These are phyloP conservation scores for Leuciscus waleckii DNA, from an alignment of 2,797 vertebrate genomes.

Conservation along the genomic window DNA sequence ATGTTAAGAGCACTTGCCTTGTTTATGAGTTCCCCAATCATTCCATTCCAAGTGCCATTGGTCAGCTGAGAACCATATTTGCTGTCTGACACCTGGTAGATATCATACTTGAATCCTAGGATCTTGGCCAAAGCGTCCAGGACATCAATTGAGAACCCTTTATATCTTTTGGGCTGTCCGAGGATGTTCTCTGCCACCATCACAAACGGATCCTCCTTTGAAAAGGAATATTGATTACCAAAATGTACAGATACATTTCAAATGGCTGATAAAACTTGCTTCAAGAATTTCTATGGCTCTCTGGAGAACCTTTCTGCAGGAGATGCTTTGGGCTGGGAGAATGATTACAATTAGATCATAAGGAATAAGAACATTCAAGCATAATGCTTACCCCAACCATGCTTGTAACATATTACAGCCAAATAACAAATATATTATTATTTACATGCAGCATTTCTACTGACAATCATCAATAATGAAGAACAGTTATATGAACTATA, in stretches of 20 bases:
- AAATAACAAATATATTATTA: background rate
- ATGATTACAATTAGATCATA: constrained; percentile 2
- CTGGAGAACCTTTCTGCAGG: background rate
- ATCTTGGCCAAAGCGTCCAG: constrained; percentile 92
- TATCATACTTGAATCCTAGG: constrained; percentile 96
- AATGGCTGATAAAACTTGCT: background rate
- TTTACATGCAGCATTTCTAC: background rate
- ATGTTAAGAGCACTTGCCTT: constrained; percentile 80
- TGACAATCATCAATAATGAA: background rate
- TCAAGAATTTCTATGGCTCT: background rate
- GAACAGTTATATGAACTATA: background rate
- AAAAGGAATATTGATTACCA: constrained; percentile 23
- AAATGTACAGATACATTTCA: background rate
- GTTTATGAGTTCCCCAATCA: constrained; percentile 98
- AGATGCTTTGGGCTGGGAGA: background rate
- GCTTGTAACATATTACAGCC: background rate
- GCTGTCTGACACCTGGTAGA: constrained; percentile 94
- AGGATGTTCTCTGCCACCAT: constrained; percentile 99
- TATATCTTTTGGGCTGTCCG: constrained; percentile 95
- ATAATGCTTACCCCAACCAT: background rate
- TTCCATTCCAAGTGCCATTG: constrained; percentile 97
- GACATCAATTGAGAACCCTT: constrained; percentile 97
- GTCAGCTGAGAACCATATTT: constrained; percentile 93
- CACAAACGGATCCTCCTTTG: constrained; percentile 96
- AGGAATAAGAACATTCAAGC: background rate